A percentile compares a stretch with the other conserved stretches of the same genome.
Evolutionary conservation across 2,113 vertebrate species (phyloP).

Genomic region (Lamprotornis superbus): DNA sequence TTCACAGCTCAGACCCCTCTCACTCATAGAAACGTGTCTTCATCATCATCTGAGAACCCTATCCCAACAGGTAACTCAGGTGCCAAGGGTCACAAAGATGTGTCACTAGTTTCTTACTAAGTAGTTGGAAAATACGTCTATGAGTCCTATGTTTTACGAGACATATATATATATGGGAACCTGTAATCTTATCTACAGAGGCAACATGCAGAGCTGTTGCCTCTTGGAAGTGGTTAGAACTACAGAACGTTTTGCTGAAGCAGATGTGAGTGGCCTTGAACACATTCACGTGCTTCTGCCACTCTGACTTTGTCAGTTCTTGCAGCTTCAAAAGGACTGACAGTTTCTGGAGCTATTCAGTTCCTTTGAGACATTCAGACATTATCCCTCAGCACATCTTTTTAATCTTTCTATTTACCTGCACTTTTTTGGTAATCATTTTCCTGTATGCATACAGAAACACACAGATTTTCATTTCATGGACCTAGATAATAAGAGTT

Average conservation of each 20-base stretch:
- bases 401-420: background rate
- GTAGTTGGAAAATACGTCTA: background rate
- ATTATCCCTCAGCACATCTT: background rate
- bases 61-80: background rate
- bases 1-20: background rate
- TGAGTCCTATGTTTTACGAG: background rate
- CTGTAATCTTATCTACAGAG: background rate
- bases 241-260: rapidly evolving
- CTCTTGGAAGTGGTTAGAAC: background rate
- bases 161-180: background rate
- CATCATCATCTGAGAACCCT: background rate
- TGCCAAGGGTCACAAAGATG: background rate
- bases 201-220: background rate
- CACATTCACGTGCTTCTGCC: background rate
- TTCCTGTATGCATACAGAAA: background rate
- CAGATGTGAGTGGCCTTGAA: background rate
- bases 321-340: background rate
- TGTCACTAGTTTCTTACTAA: background rate
- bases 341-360: background rate
- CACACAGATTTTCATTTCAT: background rate
- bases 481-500: background rate
- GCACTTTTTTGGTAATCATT: background rate
- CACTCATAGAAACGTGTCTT: background rate
- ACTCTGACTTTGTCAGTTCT: background rate
- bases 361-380: background rate